A percentile compares a stretch with the other conserved stretches of the same genome.
These are phyloP conservation scores for Tenthredo notha DNA, from an alignment of 2,888 invertebrate genomes.

Conservation along the genomic window DNA sequence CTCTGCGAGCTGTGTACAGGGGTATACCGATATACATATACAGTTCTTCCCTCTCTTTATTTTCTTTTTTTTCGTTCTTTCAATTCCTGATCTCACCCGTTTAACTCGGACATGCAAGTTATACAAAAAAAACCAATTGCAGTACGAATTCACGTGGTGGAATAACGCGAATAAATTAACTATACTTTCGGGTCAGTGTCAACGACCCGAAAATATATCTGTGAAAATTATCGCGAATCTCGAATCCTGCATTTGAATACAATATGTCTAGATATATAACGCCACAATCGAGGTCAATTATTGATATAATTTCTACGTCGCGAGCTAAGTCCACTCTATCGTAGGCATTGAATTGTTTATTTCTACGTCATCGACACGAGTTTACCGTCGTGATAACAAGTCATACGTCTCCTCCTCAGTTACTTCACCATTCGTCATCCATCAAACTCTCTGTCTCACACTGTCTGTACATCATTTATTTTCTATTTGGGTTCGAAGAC, in stretches of 20 bases:
- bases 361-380: conserved; percentile 40
- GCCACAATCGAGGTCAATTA: conserved; percentile 47
- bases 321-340: conserved; percentile 48
- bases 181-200: not conserved
- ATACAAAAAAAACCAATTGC: conserved; percentile 1
- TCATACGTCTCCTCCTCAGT: not conserved
- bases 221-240: conserved; percentile 17
- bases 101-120: not conserved
- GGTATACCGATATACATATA: not conserved
- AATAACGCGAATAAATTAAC: not conserved
- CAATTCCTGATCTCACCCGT: conserved; percentile 7
- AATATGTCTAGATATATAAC: not conserved
- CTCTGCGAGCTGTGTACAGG: not conserved
- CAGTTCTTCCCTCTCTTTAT: not conserved
- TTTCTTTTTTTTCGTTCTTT: not conserved
- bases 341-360: conserved; percentile 30
- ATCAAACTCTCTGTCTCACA: not conserved
- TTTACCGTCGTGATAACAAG: conserved; percentile 44
- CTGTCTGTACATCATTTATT: conserved; percentile 11
- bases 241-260: conserved; percentile 16
- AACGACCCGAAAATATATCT: conserved; percentile 20
- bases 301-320: conserved; percentile 49
- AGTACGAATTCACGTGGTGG: conserved; percentile 14
- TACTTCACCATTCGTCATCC: conserved; percentile 27
- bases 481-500: conserved; percentile 48